A percentile compares a stretch with the other conserved stretches of the same genome.
Evolutionary conservation across 2,888 invertebrate species (phyloP).

Genomic region (Phortica magna): DNA sequence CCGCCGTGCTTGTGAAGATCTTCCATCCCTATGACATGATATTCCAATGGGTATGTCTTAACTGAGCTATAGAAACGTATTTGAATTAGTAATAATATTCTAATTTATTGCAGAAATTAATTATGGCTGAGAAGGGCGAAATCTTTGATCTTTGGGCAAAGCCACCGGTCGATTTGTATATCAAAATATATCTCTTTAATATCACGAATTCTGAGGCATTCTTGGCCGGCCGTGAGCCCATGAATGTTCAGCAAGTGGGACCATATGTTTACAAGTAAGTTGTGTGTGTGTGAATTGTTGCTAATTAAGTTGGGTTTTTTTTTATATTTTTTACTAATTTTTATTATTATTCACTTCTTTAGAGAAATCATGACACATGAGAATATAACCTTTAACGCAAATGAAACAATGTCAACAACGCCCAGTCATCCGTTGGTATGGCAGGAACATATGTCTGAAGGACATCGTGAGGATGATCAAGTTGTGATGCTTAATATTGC

Average conservation of each 20-base stretch:
- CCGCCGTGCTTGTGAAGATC: conserved; percentile 84
- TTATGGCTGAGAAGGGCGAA: conserved; percentile 86
- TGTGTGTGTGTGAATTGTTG: background rate
- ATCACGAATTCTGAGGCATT: conserved; percentile 90
- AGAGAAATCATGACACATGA: conserved; percentile 86
- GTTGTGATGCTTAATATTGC: conserved; percentile 90
- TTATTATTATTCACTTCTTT: conserved; percentile 53
- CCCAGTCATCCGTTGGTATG: conserved; percentile 87
- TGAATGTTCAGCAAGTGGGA: conserved; percentile 87
- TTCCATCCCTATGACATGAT: conserved; percentile 86
- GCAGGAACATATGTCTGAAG: conserved; percentile 87
- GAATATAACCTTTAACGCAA: conserved; percentile 85
- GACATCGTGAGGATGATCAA: conserved; percentile 85
- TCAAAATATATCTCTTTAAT: conserved; percentile 89
- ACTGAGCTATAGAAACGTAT: conserved; percentile 52
- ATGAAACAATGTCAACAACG: conserved; percentile 85
- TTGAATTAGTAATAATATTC: background rate
- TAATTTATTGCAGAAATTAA: conserved; percentile 82
- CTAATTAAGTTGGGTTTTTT: conserved; percentile 81
- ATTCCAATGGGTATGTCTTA: conserved; percentile 84
- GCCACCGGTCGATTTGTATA: conserved; percentile 88
- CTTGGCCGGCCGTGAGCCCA: conserved; percentile 84
- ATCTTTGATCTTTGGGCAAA: conserved; percentile 90
- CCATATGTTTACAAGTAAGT: conserved; percentile 93
- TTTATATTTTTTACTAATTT: background rate